A percentile compares a stretch with the other conserved stretches of the same genome.
These are phyloP conservation scores for Delia radicum DNA, from an alignment of 1,140 invertebrate species.

Conservation along the genomic window DNA sequence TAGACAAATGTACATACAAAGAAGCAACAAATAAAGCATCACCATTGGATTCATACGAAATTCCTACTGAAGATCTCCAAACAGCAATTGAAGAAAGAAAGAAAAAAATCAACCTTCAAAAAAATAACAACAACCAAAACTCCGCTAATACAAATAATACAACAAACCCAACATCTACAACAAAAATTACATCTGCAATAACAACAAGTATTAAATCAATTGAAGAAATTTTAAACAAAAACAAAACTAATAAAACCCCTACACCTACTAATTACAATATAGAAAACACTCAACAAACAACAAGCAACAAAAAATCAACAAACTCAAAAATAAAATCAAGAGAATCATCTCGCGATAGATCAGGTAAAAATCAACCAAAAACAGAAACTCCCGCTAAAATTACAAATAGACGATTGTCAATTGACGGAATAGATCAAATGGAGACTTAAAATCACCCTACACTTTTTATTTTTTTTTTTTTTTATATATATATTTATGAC, in stretches of 20 bases:
- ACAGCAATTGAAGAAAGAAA: too few relatives aligned
- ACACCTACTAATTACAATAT: too few relatives aligned
- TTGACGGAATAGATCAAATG: background rate
- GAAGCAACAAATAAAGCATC: background rate
- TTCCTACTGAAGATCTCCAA: too few relatives aligned
- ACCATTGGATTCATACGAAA: background rate
- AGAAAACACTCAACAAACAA: too few relatives aligned
- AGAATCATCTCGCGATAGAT: background rate
- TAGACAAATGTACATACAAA: background rate
- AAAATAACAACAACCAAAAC: background rate
- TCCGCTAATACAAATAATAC: background rate
- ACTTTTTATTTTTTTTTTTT: background rate
- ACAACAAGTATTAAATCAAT: too few relatives aligned
- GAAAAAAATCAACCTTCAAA: too few relatives aligned
- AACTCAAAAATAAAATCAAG: background rate
- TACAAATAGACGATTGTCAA: background rate
- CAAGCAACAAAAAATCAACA: too few relatives aligned
- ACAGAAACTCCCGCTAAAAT: background rate
- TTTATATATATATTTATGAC: background rate
- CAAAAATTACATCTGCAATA: background rate
- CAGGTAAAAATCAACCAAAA: background rate
- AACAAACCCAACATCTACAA: background rate
- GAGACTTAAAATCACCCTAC: background rate
- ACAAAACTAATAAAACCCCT: too few relatives aligned
- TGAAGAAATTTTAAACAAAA: too few relatives aligned